Evolutionary conservation across 1,140 invertebrate genomes (phyloP), one percentile per base, ranked within the genome.

Genomic region (Streblospio benedicti): DNA sequence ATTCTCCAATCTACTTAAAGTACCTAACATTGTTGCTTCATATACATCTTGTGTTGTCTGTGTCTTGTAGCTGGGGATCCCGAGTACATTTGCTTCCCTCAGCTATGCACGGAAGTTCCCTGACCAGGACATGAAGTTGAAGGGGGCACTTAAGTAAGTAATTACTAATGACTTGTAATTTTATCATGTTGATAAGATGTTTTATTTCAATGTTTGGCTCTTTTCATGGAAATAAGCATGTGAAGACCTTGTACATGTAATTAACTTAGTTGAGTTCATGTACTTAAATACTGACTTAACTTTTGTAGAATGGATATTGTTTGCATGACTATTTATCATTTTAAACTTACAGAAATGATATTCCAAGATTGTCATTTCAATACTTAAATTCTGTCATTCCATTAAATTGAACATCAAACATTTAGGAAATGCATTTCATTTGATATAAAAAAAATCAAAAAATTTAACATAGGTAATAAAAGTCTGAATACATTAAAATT

Each of bases 71-170:
- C 84, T 94, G 67, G 90, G 91, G n/a, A 79, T 90, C 28, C 83
- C 90, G n/a, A 87, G 89, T 73, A 88, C 88, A 1, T 91, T 85
- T 71, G 76, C 88, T 45, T 85, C 84, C 2, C 70, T 88, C 18
- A 86, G 83, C 66, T 86, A 89, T 63, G 85, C 85, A 5, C 83
- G 84, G 62, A 91, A 89, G 78, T 81, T 92, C 72, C 75, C 54
- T 0, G 63, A 87, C 61, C 83, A 86, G 57, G 85, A 90, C 67
- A 76, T 89, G 45, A 90, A 88, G 74, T 69, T 92, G 9, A 84
- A 84, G 67, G 74, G 87, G 45, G 81, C 84, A 31, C 69, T 89
- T 0, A 92, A 90, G 90, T 92, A 81, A 80, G 81, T 63, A 18
- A 28, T 25, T 4, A n/a, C 5, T 57, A 27, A 50, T 30, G 47